Evolutionary conservation across 1,140 invertebrate genomes (phyloP), one percentile per base, ranked within the genome.

Genomic region (Drosophila auraria): DNA sequence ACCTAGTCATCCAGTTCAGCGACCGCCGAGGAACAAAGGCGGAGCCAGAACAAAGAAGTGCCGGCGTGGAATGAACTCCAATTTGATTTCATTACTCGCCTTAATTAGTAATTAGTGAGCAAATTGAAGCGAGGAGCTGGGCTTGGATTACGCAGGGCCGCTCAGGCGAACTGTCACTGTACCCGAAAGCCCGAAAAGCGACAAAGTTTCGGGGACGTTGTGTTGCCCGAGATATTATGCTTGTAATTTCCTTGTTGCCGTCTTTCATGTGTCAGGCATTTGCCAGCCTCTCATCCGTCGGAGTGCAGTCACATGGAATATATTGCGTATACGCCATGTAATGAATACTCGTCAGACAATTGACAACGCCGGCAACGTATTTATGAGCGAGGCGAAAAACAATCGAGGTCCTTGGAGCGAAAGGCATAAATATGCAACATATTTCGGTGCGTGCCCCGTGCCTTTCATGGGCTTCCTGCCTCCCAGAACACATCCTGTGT

Each of bases 321-420:
- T 78, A 84, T 89, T 81, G 70, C 84, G 84, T 79, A 87, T 89
- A 89, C 84, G 84, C 74, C 73, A 53, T 79, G 87, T 84, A 84
- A 81, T 89, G 87, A 89, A 71, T 69, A 62, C 60, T 42, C 54
- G 40, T 59, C 73, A 63, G 47, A 58, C 71, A 63, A 89, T 89
- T 75, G 74, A 57, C 78, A 56, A 61, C 74, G 70, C 70, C 36
- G 14, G 54, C 36, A 40, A 81, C 78, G 87, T 81, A 90, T 81
- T 89, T 90, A 89, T 79, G 81, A 68, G 51, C 54, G 54, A 78
- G 81, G 38, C 76, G 45, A 79, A 78, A 87, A 87, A 87, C 84
- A 81, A 89, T 89, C 80, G 58, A n/a, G 36, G 23, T 36, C 40
- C 33, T 14, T 38, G 45, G 57, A 49, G 49, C 30, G 45, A 45